Base-by-base conservation (phyloP, 2,113 vertebrate genomes). In the Notarius quadriscutis region DNA sequence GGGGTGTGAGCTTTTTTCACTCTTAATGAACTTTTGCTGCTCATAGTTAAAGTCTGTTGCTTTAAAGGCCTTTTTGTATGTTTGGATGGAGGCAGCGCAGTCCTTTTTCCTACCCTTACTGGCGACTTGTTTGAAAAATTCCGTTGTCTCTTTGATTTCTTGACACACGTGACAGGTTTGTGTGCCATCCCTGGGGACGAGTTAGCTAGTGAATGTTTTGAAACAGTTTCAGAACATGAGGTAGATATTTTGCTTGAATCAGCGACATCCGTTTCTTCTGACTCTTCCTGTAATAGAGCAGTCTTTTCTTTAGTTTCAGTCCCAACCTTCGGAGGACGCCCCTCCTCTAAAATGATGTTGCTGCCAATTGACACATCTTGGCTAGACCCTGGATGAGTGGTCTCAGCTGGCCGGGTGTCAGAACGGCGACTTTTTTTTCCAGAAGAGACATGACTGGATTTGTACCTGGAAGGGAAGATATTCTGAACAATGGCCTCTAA, bases 401-500 rank as follows among this genome's bases (percentile, higher is more conserved):
- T 88, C 75, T 88, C 57, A 4, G 22, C 79, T 5, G 60, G 25
- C 72, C 84, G 85, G 15, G 86, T 81, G 17, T 89, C 86, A 77
- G 89, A 89, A 87, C 87, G 75, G 7, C 71, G 86, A 55, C 79
- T 41, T 88, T 91, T 92, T 48, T 91, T 93, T 85, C n/a, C 88
- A 65, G 91, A 75, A 69, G 89, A 91, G 18, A 92, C 84, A 48
- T 89, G 83, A 85, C 90, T 90, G 12, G 91, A 90, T 90, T 92
- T 94, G 88, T 90, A 92, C 79, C 93, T 90, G 78, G 86, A 89
- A 30, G 95, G 94, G 65, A 92, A 93, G 22, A 96, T 94, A 90
- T 95, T 94, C 92, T 95, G 94, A 67, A 95, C 94, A 50, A 96
- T 94, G 25, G 95, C 91, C 79, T 94, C 94, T 72, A 95, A 91